phyloP scores from a whole-genome alignment of 2,888 invertebrate species.

The Malacosoma neustria region DNA sequence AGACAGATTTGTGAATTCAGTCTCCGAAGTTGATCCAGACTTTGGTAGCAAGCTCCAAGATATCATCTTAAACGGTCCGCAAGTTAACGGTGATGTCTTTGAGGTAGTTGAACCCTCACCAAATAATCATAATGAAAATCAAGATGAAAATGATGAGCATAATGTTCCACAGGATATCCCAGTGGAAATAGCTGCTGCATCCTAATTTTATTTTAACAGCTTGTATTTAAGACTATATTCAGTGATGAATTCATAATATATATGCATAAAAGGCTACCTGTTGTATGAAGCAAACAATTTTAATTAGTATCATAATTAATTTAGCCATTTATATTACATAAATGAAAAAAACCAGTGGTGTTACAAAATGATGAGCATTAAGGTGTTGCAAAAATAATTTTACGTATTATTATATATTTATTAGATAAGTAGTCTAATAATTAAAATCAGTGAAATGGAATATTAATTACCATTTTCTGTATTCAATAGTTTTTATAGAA shows the following conservation, averaged over 20 bases:
- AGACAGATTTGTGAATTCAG: slow-evolving; percentile 79
- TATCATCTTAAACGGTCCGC: slow-evolving; percentile 41
- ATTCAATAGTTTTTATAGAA: no score
- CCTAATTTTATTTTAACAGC: slow-evolving; percentile 26
- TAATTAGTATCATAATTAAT: no score
- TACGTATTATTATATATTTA: no score
- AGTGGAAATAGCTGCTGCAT: slow-evolving; percentile 58
- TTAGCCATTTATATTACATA: no score
- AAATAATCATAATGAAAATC: slow-evolving; percentile 16
- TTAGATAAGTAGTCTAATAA: no score
- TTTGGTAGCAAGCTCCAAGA: slow-evolving; percentile 82
- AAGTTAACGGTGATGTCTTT: slow-evolving; percentile 36
- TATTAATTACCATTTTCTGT: no score
- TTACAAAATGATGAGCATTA: no score
- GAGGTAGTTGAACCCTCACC: slow-evolving; percentile 15
- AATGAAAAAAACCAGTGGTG: no score
- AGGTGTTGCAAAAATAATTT: no score
- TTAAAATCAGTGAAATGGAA: no score
- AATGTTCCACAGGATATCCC: slow-evolving; percentile 36
- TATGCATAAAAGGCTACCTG: no score
- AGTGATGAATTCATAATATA: neutral
- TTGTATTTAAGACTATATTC: neutral
- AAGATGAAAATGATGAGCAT: slow-evolving; percentile 15
- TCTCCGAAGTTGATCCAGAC: slow-evolving; percentile 81
- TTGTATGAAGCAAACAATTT: no score